Base-by-base conservation (phyloP, 2,888 invertebrate species). In the Eubasilissa splendida region DNA sequence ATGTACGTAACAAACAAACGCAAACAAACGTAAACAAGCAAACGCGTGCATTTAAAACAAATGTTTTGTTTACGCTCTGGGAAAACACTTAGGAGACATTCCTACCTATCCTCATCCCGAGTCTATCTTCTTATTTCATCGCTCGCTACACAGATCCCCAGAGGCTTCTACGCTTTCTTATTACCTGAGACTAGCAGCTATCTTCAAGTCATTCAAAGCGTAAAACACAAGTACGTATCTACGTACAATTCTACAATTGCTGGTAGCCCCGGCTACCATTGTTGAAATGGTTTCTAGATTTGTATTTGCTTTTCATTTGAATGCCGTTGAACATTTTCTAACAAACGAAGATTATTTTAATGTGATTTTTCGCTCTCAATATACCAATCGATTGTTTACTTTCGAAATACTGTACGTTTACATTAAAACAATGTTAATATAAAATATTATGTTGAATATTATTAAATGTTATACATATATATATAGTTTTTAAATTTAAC, bases 101-200 rank as follows among this genome's bases (percentile, higher is more conserved):
- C 42, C 42, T 42, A 42, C 42, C 42, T 7, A 63, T 74, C 60
- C 80, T 73, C 80, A 82, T 82, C 82, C 82, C 74, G 59, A 74
- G 53, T 80, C 66, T 80, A 82, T 80, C 78, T 82, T 75, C 80
- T 77, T 80, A 82, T 82, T 82, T 82, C 82, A 82, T 82, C 82
- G 80, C 80, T 63, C 75, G 80, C 75, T 74, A 52, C 76, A 80
- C 80, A 82, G 80, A 77, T 80, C 82, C 71, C 82, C 73, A 4
- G 80, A 60, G 77, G 79, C 78, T 53, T 53, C 50, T 74, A 65
- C 74, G 73, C 68, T 73, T 66, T 71, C 63, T 79, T 71, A 71
- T 80, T 79, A 76, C 78, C 77, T 77, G 70, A 56, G 59, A 68
- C 70, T 70, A 63, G 60, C 65, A 76, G 68, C 68, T 66, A 77